Percentiles rank a stretch among this genome's conserved stretches.
Conservation (phyloP, 2,888 invertebrate genomes). For the Apoda limacodes region DNA sequence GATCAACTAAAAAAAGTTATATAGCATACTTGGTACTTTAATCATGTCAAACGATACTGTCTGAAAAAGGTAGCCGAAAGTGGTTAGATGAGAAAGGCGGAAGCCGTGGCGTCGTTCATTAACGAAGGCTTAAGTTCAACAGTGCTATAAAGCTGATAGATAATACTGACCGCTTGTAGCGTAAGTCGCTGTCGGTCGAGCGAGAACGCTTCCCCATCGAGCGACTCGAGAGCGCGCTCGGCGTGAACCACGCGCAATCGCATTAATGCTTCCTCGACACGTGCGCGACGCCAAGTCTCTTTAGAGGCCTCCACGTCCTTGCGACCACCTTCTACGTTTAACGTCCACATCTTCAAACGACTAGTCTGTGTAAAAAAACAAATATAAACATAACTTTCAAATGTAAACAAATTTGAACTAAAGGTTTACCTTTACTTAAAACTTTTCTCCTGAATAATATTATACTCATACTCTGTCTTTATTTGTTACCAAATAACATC, state of each 20-base stretch:
- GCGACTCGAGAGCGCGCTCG: conserved; percentile 71
- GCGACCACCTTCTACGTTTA: conserved; percentile 49
- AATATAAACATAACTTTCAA: no score
- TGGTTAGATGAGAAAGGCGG: no score
- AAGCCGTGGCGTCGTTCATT: background rate
- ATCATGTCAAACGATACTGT: background rate
- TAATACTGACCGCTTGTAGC: conserved; percentile 73
- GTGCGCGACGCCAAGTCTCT: conserved; percentile 38
- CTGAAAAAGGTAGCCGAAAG: no score
- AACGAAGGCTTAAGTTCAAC: no score
- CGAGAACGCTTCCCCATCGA: conserved; percentile 74
- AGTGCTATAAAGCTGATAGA: no score
- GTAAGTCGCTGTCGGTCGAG: conserved; percentile 77
- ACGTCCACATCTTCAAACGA: conserved; percentile 40
- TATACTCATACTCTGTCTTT: no score
- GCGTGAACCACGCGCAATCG: conserved; percentile 76
- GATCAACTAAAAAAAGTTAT: background rate
- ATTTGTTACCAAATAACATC: no score
- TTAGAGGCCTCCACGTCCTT: conserved; percentile 34
- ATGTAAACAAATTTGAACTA: no score
- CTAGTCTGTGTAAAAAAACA: no score
- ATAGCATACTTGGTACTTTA: background rate
- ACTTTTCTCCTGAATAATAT: no score
- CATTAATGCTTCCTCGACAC: conserved; percentile 73
- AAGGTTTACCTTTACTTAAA: no score